Conservation (phyloP, 2,113 vertebrate species). For the Lampris megalopsis region DNA sequence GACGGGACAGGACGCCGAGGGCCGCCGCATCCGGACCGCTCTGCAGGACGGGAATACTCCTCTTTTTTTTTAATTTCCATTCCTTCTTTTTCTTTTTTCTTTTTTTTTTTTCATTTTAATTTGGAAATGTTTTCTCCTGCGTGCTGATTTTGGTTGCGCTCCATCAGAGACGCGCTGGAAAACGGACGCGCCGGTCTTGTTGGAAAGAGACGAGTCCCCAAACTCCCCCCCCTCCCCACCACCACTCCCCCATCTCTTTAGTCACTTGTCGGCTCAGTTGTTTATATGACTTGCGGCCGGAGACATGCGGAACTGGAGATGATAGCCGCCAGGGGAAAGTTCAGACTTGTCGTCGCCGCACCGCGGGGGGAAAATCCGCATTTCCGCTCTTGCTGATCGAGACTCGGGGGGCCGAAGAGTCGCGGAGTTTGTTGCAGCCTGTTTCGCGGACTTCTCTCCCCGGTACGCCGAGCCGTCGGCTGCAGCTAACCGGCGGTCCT, state of each 20-base stretch:
- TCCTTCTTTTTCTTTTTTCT: not conserved
- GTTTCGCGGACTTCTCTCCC: constrained; percentile 2
- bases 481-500: no score
- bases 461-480: no score
- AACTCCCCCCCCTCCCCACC: no score
- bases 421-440: constrained; percentile 54
- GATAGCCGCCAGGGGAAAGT: constrained; percentile 33
- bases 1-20: constrained; percentile 33
- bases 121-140: constrained; percentile 7
- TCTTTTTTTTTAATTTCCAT: no score
- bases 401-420: not conserved
- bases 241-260: no score
- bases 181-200: no score
- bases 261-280: not conserved
- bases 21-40: constrained; percentile 44
- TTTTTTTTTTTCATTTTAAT: constrained; percentile 26
- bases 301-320: constrained; percentile 36
- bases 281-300: constrained; percentile 15
- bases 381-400: constrained; percentile 4
- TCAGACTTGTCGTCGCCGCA: no score
- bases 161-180: no score
- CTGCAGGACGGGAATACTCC: not conserved
- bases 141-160: not conserved
- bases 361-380: constrained; percentile 48
- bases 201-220: no score